A percentile compares a stretch with the other conserved stretches of the same genome.
Evolutionary conservation across 1,140 invertebrate species (phyloP).

Genomic region (Calliopsis andreniformis): DNA sequence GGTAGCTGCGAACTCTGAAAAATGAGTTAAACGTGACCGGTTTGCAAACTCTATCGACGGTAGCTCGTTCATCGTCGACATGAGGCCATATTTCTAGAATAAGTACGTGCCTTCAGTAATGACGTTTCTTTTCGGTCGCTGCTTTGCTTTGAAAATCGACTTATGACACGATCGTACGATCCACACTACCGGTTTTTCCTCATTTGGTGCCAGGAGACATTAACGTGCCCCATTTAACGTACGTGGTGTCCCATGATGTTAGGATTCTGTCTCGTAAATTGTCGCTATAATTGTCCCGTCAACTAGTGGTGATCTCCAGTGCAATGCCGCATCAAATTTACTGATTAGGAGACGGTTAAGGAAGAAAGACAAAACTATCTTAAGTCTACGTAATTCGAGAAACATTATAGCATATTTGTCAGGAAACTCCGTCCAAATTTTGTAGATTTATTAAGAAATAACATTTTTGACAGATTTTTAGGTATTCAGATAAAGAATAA

Average conservation of each 20-base stretch:
- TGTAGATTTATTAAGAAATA: no score
- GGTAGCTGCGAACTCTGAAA: conserved; percentile 11
- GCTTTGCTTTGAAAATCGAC: not conserved
- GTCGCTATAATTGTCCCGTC: conserved; percentile 26
- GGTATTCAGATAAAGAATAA: no score
- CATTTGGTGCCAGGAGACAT: not conserved
- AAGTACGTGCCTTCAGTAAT: conserved; percentile 39
- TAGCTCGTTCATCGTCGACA: conserved; percentile 43
- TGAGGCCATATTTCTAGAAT: conserved; percentile 24
- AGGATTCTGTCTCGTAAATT: conserved; percentile 14
- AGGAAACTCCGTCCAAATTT: no score
- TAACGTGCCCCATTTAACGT: conserved; percentile 19
- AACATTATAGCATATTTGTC: no score
- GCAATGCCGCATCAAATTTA: no score
- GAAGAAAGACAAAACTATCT: no score
- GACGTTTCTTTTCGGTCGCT: conserved; percentile 30
- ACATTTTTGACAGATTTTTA: no score
- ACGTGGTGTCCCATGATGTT: conserved; percentile 6
- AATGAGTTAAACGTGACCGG: conserved; percentile 36
- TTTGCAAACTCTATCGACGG: not conserved
- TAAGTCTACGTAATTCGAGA: no score
- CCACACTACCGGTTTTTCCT: conserved; percentile 25
- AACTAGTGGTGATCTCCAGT: not conserved
- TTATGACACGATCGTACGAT: conserved; percentile 21
- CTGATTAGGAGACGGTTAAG: not conserved